phyloP scores from a whole-genome alignment of 2,797 vertebrate species.

The Chiroxiphia lanceolata region DNA sequence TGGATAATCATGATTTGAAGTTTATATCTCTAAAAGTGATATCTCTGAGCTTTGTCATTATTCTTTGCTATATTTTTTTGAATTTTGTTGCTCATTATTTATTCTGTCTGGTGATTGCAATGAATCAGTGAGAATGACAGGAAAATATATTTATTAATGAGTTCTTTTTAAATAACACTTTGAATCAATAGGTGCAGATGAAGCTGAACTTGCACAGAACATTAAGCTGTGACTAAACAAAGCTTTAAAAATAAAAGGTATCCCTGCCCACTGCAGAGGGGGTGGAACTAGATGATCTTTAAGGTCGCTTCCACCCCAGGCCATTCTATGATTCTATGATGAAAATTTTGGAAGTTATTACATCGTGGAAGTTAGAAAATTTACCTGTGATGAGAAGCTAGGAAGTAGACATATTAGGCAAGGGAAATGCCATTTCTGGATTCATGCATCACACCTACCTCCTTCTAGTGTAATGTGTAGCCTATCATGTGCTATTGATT shows the following conservation, averaged over 20 bases:
- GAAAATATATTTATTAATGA: background rate
- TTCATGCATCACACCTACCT: background rate
- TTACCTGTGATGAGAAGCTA: background rate
- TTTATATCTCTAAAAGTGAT: background rate
- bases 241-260: background rate
- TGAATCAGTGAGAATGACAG: background rate
- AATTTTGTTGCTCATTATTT: background rate
- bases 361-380: background rate
- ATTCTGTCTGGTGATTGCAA: background rate
- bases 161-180: background rate
- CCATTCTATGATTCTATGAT: background rate
- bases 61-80: background rate
- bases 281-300: background rate
- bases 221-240: background rate
- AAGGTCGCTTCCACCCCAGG: background rate
- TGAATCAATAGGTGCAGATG: background rate
- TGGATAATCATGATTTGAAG: background rate
- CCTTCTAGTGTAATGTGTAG: background rate
- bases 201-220: slow-evolving; percentile 3
- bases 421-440: slow-evolving; percentile 17
- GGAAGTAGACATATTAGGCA: background rate
- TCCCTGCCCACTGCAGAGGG: rapidly evolving
- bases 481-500: slow-evolving; percentile 12
- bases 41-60: background rate
- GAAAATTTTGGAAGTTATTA: background rate